These are phyloP conservation scores for Fragum whitleyi DNA, from an alignment of 2,888 invertebrate genomes.

Conservation along the genomic window DNA sequence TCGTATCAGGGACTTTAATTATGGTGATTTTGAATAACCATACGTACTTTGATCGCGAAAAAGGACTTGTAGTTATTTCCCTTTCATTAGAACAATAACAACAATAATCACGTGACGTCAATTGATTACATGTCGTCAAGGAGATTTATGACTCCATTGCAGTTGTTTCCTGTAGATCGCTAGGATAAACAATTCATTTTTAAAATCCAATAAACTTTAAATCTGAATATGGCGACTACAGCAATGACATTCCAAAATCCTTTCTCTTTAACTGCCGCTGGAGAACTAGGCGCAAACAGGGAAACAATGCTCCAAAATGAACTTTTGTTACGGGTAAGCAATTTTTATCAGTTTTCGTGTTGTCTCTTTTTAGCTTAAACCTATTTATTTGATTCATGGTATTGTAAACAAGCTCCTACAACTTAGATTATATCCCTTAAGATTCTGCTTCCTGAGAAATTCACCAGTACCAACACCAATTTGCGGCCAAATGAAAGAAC, in stretches of 20 bases:
- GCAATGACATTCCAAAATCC: slow-evolving; percentile 60
- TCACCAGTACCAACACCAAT: no score
- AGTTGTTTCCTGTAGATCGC: slow-evolving; percentile 50
- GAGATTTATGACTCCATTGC: slow-evolving; percentile 63
- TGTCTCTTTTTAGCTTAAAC: not conserved
- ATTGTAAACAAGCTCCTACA: no score
- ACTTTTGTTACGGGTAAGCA: slow-evolving; percentile 81
- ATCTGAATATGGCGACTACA: slow-evolving; percentile 58
- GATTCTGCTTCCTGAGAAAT: no score
- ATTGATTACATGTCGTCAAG: slow-evolving; percentile 68
- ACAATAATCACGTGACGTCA: slow-evolving; percentile 16
- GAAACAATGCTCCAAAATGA: slow-evolving; percentile 84
- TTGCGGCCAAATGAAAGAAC: no score
- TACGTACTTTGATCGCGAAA: slow-evolving; percentile 1
- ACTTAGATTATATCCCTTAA: no score
- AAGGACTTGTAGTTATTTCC: slow-evolving; percentile 5
- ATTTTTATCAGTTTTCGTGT: slow-evolving; percentile 44
- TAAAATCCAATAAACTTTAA: not conserved
- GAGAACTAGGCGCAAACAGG: slow-evolving; percentile 80
- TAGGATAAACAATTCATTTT: slow-evolving; percentile 58
- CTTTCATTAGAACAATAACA: not conserved
- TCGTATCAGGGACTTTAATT: no score
- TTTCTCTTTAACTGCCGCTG: slow-evolving; percentile 80
- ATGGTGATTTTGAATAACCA: no score
- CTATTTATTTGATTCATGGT: no score